Evolutionary conservation across 2,888 invertebrate species (phyloP).

Genomic region (Peribatodes rhomboidaria): DNA sequence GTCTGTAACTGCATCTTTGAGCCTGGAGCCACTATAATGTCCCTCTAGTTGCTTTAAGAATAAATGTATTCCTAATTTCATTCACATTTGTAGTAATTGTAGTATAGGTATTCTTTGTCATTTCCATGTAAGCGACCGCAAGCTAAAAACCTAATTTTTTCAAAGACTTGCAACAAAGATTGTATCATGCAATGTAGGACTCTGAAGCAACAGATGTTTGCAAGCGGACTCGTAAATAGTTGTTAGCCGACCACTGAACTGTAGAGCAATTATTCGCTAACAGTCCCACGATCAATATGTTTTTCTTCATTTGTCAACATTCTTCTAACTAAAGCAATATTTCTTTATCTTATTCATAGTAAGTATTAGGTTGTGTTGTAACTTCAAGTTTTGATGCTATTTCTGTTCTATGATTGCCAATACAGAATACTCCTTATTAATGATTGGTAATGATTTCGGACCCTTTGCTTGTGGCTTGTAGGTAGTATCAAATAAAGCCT

Average conservation of each 20-base stretch:
- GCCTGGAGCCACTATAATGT: too few relatives aligned
- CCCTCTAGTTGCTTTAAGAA: too few relatives aligned
- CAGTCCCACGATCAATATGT: background rate
- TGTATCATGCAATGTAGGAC: background rate
- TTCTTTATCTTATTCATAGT: background rate
- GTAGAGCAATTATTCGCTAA: constrained; percentile 7
- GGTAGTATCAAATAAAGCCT: too few relatives aligned
- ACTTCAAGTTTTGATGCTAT: too few relatives aligned
- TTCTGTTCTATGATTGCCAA: too few relatives aligned
- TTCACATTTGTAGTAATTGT: too few relatives aligned
- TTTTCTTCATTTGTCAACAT: background rate
- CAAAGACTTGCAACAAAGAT: background rate
- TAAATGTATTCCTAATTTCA: too few relatives aligned
- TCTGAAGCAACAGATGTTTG: constrained; percentile 13
- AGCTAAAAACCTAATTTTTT: background rate
- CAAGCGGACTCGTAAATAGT: constrained; percentile 2
- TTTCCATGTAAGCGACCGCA: too few relatives aligned
- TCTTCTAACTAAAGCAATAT: background rate
- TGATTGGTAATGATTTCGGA: background rate
- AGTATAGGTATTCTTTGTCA: too few relatives aligned
- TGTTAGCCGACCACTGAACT: background rate
- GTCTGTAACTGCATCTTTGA: too few relatives aligned
- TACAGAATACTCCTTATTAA: too few relatives aligned
- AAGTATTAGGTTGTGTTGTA: background rate
- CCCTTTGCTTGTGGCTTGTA: background rate